A percentile compares a stretch with the other conserved stretches of the same genome.
These are phyloP conservation scores for Spatula clypeata DNA, from an alignment of 2,797 vertebrate genomes.

Conservation along the genomic window DNA sequence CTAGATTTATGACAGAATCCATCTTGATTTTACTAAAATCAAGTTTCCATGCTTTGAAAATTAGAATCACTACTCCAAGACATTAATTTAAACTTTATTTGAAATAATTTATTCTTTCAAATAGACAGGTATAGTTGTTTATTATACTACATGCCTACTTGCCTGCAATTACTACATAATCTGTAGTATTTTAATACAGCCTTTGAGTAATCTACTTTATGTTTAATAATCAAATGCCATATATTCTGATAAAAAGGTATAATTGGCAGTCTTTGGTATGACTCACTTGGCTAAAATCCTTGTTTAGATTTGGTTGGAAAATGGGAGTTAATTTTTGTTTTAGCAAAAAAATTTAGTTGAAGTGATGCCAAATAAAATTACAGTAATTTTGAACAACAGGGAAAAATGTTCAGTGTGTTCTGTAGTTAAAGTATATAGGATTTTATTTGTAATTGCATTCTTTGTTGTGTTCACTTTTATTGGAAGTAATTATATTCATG, in stretches of 20 bases:
- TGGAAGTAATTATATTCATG: constrained; percentile 5
- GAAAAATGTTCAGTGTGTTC: background rate
- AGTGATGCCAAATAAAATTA: background rate
- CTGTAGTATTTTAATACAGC: background rate
- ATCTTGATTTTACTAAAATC: constrained; percentile 18
- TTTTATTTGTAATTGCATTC: background rate
- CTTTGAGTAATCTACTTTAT: background rate
- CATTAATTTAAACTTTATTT: background rate
- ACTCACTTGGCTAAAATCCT: constrained; percentile 41
- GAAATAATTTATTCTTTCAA: constrained; percentile 3
- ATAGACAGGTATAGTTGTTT: background rate
- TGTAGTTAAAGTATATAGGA: background rate
- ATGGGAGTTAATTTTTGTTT: constrained; percentile 48
- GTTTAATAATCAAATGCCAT: background rate
- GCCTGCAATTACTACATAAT: background rate
- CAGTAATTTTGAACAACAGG: constrained; percentile 23
- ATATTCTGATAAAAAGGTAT: background rate
- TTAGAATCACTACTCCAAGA: background rate
- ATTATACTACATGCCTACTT: background rate
- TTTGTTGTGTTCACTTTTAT: background rate
- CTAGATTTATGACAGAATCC: background rate
- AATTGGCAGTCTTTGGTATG: constrained; percentile 19
- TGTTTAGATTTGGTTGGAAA: background rate
- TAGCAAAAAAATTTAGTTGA: constrained; percentile 37
- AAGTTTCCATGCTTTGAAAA: background rate